Evolutionary conservation across 2,888 invertebrate species (phyloP), one percentile per base, ranked within the genome.

Genomic region (Spilosoma lubricipeda): DNA sequence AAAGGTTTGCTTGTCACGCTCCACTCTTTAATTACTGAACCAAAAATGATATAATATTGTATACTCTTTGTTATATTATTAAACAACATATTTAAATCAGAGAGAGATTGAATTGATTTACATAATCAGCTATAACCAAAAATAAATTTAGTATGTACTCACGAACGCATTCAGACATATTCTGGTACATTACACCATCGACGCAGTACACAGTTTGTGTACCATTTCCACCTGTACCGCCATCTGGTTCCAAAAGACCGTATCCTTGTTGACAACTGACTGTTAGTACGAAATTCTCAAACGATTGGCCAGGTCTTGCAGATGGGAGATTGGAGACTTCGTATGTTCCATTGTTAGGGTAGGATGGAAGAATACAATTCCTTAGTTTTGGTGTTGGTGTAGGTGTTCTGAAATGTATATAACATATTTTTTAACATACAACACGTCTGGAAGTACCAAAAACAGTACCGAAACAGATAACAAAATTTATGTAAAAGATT

Each of bases 211-310:
- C 67, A 0, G 42, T 36, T 52, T 36, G n/a, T 15, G 65, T 71
- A 0, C 71, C 71, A 0, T 67, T 65, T 0, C 93, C 93, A 1
- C 86, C 82, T n/a, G 81, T 80, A 73, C 94, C 27, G 90, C 71
- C 1, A 74, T 63, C 20, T 64, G 74, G 4, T 73, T 48, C 0
- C 0, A 82, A 56, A 0, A 91, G 77, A 0, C 88, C 90, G 70
- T 90, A 94, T 7, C 91, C 91, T 20, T 82, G 81, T 7, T 84
- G 75, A 77, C 94, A 94, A 27, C 88, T 87, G 18, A 92, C 85
- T 64, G 90, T 91, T 5, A 94, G 72, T 2, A 84, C 82, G 3
- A 89, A 79, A 1, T 80, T 79, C 7, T 81, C 74, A 80, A 86
- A 89, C 0, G 82, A 42, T 18, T 90, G 87, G 0, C 92, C 92